These are phyloP conservation scores for Glossosoma conforme DNA, from an alignment of 1,140 invertebrate genomes.

Conservation along the genomic window DNA sequence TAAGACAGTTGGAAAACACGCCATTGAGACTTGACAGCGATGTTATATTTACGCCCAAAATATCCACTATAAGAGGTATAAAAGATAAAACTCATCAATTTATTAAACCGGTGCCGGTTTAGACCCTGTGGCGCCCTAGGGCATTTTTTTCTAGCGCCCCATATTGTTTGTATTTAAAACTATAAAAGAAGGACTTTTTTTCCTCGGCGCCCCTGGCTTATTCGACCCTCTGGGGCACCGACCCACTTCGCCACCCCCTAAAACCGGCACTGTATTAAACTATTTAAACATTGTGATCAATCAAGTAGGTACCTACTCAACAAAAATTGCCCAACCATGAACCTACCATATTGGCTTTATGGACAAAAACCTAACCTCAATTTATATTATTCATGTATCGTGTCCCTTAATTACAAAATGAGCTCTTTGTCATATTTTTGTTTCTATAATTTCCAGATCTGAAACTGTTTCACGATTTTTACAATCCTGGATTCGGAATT, in stretches of 20 bases:
- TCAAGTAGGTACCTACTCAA: not conserved
- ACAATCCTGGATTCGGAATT: constrained; percentile 20
- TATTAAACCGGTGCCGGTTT: not conserved
- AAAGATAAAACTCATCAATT: not conserved
- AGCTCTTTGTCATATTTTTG: not conserved
- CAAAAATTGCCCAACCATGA: not conserved
- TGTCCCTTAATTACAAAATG: not conserved
- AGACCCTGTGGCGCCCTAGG: not conserved
- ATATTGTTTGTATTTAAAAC: not conserved
- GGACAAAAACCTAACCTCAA: not conserved
- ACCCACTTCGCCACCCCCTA: no score
- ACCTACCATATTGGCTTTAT: not conserved
- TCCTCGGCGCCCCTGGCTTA: not conserved
- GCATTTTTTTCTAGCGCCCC: not conserved
- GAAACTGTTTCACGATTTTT: constrained; percentile 23
- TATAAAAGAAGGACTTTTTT: not conserved
- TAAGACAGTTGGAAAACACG: not conserved
- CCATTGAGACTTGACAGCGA: constrained; percentile 15
- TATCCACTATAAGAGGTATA: not conserved
- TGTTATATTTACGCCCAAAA: constrained; percentile 7
- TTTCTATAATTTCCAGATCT: constrained; percentile 17
- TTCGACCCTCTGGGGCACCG: no score
- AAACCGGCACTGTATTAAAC: no score
- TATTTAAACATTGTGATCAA: no score
- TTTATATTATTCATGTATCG: not conserved